These are phyloP conservation scores for Ceratina australensis DNA, from an alignment of 1,140 invertebrate genomes.

Conservation along the genomic window DNA sequence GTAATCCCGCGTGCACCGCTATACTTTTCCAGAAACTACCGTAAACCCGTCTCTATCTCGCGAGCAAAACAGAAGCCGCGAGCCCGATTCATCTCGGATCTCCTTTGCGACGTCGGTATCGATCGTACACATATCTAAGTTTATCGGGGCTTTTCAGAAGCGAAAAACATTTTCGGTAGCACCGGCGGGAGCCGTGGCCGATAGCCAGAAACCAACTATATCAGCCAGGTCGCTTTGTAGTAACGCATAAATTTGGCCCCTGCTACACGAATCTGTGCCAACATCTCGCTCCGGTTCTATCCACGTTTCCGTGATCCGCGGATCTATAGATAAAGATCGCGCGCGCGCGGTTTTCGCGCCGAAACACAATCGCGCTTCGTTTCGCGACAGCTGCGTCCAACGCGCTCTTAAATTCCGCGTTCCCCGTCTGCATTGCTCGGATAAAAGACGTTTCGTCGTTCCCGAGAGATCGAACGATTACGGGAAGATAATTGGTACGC, in stretches of 20 bases:
- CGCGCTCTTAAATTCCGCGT: background rate
- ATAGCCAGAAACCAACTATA: conserved; percentile 10
- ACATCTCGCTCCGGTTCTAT: conserved; percentile 20
- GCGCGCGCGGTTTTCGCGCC: background rate
- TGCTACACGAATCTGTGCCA: conserved; percentile 54
- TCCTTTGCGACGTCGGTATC: too few species aligned
- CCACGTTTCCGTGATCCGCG: conserved; percentile 25
- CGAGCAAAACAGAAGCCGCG: background rate
- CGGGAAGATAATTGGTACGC: background rate
- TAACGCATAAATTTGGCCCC: conserved; percentile 59
- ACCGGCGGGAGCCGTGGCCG: conserved; percentile 1
- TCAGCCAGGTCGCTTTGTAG: conserved; percentile 13
- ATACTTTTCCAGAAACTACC: too few species aligned
- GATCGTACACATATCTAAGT: too few species aligned
- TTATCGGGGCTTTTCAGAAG: too few species aligned
- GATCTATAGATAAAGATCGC: conserved; percentile 42
- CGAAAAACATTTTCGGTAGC: background rate
- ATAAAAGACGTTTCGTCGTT: background rate
- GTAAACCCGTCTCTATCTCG: background rate
- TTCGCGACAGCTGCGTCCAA: conserved; percentile 16
- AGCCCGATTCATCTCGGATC: too few species aligned
- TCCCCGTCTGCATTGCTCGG: background rate
- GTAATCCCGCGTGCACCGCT: background rate
- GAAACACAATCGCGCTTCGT: background rate
- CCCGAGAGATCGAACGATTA: background rate